These are phyloP conservation scores for Poecilia latipinna DNA, from an alignment of 2,113 vertebrate genomes.

Conservation along the genomic window DNA sequence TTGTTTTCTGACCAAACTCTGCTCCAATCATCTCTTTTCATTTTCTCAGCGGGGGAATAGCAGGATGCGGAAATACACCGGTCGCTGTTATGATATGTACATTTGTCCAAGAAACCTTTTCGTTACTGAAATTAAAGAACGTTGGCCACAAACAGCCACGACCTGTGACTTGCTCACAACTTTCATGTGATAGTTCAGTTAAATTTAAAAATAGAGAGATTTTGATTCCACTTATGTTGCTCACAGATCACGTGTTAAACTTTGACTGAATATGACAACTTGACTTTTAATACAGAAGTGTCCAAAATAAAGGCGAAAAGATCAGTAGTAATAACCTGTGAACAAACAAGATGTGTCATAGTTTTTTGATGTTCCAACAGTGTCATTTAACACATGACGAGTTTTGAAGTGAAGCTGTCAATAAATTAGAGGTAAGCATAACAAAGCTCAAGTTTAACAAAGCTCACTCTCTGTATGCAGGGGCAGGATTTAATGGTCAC, in stretches of 20 bases:
- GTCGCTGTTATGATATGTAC: conserved; percentile 6
- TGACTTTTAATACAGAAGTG: too few species aligned
- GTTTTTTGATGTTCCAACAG: too few species aligned
- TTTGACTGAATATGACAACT: not conserved
- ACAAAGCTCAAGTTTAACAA: too few species aligned
- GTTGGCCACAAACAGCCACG: not conserved
- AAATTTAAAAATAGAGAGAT: not conserved
- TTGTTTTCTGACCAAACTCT: too few species aligned
- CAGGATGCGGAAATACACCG: not conserved
- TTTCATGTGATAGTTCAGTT: conserved; percentile 5
- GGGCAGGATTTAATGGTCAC: too few species aligned
- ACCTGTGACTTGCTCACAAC: conserved; percentile 12
- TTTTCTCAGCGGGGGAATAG: conserved; percentile 7
- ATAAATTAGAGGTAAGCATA: too few species aligned
- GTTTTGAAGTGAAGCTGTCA: too few species aligned
- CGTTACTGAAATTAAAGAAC: conserved; percentile 11
- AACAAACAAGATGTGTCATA: not conserved
- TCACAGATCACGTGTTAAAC: conserved; percentile 12
- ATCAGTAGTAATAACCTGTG: not conserved
- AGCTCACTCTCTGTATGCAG: too few species aligned
- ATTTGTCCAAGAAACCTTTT: not conserved
- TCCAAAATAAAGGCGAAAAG: not conserved
- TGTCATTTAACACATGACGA: too few species aligned
- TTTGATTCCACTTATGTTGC: not conserved
- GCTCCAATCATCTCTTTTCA: not conserved